Percentiles rank a stretch among this genome's conserved stretches.
These are phyloP conservation scores for Anabacerthia variegaticeps DNA, from an alignment of 2,797 vertebrate genomes.

Conservation along the genomic window DNA sequence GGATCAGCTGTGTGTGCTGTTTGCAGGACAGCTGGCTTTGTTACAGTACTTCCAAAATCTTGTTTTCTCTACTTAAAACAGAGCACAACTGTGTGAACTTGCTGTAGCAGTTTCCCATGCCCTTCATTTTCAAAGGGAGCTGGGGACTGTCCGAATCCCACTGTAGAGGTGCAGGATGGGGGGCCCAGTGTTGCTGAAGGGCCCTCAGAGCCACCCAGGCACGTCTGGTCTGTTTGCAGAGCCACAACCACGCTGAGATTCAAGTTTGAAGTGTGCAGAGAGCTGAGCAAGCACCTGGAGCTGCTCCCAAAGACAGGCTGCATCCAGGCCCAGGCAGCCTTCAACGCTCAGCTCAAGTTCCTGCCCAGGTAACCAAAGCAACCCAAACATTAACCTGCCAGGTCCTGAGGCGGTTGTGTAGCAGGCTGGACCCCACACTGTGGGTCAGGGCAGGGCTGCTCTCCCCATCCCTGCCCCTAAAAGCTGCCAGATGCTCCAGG, in stretches of 20 bases:
- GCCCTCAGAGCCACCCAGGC: not conserved
- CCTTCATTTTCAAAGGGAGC: not conserved
- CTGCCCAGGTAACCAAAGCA: constrained; percentile 81
- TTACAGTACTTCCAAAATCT: not conserved
- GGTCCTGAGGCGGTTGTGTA: not conserved
- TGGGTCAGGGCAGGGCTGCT: not conserved
- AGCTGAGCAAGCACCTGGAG: constrained; percentile 88
- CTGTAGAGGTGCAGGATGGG: not conserved
- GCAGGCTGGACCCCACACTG: not conserved
- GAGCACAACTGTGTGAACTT: not conserved
- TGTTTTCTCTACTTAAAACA: constrained; percentile 1
- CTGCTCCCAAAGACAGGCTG: constrained; percentile 86
- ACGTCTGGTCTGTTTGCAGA: constrained; percentile 70
- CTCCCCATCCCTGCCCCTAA: not conserved
- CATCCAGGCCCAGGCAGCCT: constrained; percentile 85
- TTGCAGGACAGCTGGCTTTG: not conserved
- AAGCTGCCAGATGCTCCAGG: constrained; percentile 22
- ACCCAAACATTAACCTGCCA: not conserved
- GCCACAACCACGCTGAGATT: constrained; percentile 81
- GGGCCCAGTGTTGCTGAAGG: not conserved
- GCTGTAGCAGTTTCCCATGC: not conserved
- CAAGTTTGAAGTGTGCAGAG: constrained; percentile 86
- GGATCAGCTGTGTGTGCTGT: not conserved
- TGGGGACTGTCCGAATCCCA: not conserved
- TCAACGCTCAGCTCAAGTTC: constrained; percentile 87